Evolutionary conservation across 2,888 invertebrate species (phyloP), one percentile per base, ranked within the genome.

Genomic region (Drosophila fulvimacula): DNA sequence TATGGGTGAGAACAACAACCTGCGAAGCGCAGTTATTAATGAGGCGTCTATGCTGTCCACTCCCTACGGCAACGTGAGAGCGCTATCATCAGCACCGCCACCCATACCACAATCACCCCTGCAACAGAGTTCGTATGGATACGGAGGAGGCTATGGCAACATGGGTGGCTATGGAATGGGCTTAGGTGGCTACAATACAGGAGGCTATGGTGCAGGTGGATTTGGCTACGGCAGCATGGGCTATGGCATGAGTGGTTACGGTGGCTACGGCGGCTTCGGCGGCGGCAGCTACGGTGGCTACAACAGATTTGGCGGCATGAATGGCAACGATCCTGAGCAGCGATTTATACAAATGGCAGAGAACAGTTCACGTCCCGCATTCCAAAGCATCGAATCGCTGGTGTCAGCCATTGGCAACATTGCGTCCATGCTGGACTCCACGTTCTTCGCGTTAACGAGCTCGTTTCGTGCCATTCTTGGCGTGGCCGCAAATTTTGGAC

Each of bases 401-500:
- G 97, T 98, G 3, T 95, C 96, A 80, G 98, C 99, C 0, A 97
- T 99, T 78, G 96, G 96, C 19, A 98, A 99, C 57, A 95, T 99
- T 3, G 97, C 98, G 3, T 97, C 98, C 95, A 98, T 99, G 98
- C 92, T 99, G 62, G 99, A 99, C 90, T 98, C 98, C 24, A 98
- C 99, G 48, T 98, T 98, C 92, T 97, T 97, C 91, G 98, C 99
- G 4, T 94, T 99, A 89, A 97, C 98, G 21, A 98, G 97, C 92
- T 98, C 99, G 0, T 99, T 99, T 91, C 94, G 97, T 85, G 99
- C 99, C 57, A 97, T 99, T 75, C 93, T 99, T 56, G 98, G 98
- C 67, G 98, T 99, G 2, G 98, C 98, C 9, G 98, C 99, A 79
- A 98, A 99, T 93, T 96, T 99, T 91, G 96, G 97, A 5, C 94